Evolutionary conservation across 1,140 invertebrate genomes (phyloP), one percentile per base, ranked within the genome.

Genomic region (Pararge aegeria): DNA sequence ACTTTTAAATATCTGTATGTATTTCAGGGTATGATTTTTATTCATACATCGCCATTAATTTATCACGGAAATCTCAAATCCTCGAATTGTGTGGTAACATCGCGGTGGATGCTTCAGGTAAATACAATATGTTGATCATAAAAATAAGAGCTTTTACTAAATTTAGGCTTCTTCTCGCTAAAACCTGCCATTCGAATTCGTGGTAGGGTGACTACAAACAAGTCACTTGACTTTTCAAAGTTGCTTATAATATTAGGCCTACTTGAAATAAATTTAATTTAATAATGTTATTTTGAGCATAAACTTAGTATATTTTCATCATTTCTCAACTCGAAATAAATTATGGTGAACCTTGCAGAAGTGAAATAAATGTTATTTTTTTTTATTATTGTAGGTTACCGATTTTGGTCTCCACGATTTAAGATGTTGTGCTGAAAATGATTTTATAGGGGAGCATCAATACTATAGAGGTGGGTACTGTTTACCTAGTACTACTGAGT

Each of bases 51-150:
- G 64, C 95, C 96, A 88, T 91, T 99, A 83, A 93, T 93, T 71
- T 96, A 93, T 87, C 98, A 99, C 91, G 98, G 98, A 70, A 99
- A 99, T 93, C 93, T 99, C 65, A 99, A 98, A 90, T 98, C 97
- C 58, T 97, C 97, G 64, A 99, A 99, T 91, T 97, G 97, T 90
- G 95, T 98, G 55, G 96, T 98, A 34, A 98, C 97, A 51, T 97
- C 96, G 67, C 93, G 97, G 44, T 99, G 97, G 97, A 96, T 98
- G 85, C 92, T 99, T 15, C 92, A 93, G 83, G 90, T 90, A 61
- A 64, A 34, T 12, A 10, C 3, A 34, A 30, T 30, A 30, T 7
- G 60, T 75, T 76, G 1, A 59, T 90, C 24, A 24, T 24, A 24
- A 4, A 27, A 27, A 1, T 27, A 9, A 27, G 27, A 27, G 10